phyloP scores from a whole-genome alignment of 1,140 invertebrate genomes.

The Battus philenor region DNA sequence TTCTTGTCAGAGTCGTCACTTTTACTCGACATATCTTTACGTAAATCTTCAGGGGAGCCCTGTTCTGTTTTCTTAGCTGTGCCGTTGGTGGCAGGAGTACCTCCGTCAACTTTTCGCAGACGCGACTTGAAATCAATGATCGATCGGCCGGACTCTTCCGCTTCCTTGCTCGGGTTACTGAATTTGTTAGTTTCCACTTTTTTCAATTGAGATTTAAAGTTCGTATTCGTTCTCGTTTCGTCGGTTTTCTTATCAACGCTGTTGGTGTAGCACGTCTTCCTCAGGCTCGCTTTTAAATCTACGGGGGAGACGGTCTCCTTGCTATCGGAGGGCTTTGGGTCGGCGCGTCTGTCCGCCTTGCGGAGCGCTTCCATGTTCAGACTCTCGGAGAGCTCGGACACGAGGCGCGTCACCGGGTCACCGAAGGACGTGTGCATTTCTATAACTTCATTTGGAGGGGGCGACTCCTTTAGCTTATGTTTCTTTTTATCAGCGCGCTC shows the following conservation, averaged over 20 bases:
- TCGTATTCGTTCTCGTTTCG: slow-evolving; percentile 51
- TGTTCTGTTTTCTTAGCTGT: slow-evolving; percentile 68
- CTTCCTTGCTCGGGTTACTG: slow-evolving; percentile 71
- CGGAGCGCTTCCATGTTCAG: slow-evolving; percentile 75
- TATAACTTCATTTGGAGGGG: slow-evolving; percentile 52
- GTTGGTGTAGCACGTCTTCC: slow-evolving; percentile 61
- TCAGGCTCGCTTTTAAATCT: slow-evolving; percentile 74
- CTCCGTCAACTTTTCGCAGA: slow-evolving; percentile 86
- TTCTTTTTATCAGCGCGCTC: slow-evolving; percentile 82
- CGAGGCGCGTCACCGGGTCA: slow-evolving; percentile 86
- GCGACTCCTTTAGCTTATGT: slow-evolving; percentile 69
- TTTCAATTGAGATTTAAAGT: slow-evolving; percentile 81
- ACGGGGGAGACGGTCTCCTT: slow-evolving; percentile 64
- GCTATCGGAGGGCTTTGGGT: slow-evolving; percentile 28
- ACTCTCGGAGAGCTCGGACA: slow-evolving; percentile 83
- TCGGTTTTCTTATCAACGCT: slow-evolving; percentile 44
- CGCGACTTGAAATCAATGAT: slow-evolving; percentile 92
- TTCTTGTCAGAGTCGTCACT: slow-evolving; percentile 64
- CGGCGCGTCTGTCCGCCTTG: slow-evolving; percentile 37
- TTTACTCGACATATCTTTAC: slow-evolving; percentile 40
- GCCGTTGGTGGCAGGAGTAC: slow-evolving; percentile 51
- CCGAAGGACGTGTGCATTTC: slow-evolving; percentile 62
- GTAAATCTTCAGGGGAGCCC: slow-evolving; percentile 58
- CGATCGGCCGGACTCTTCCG: slow-evolving; percentile 73
- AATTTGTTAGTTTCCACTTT: slow-evolving; percentile 80